phyloP scores from a whole-genome alignment of 2,888 invertebrate species.

The Aspidapion aeneum region DNA sequence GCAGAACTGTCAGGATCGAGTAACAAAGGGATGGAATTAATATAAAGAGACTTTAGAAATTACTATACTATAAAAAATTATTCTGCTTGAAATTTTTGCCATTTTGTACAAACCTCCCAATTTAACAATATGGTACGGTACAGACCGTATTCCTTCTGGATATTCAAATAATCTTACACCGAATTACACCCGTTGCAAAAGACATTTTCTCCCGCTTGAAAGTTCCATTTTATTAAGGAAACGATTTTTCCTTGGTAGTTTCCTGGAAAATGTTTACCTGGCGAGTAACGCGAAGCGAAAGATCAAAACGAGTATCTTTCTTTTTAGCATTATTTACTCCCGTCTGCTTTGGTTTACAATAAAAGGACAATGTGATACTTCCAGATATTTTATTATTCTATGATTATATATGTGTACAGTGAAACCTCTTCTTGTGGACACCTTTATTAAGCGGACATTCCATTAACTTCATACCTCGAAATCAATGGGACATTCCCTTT shows the following conservation, averaged over 20 bases:
- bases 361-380: neutral
- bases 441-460: too few species aligned
- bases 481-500: too few species aligned
- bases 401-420: too few species aligned
- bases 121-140: neutral
- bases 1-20: too few species aligned
- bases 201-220: neutral
- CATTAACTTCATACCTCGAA: too few species aligned
- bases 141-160: neutral
- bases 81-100: too few species aligned
- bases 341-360: neutral
- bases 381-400: too few species aligned
- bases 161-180: neutral
- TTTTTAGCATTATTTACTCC: neutral
- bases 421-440: too few species aligned
- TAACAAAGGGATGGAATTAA: too few species aligned
- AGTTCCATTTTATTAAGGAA: neutral
- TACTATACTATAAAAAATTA: too few species aligned
- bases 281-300: neutral
- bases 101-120: neutral
- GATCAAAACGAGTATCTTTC: neutral
- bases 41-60: too few species aligned
- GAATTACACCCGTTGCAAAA: neutral
- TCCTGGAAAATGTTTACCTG: neutral
- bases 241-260: neutral